A percentile compares a stretch with the other conserved stretches of the same genome.
phyloP scores from a whole-genome alignment of 2,113 vertebrate genomes.

The Atherinomorus stipes region DNA sequence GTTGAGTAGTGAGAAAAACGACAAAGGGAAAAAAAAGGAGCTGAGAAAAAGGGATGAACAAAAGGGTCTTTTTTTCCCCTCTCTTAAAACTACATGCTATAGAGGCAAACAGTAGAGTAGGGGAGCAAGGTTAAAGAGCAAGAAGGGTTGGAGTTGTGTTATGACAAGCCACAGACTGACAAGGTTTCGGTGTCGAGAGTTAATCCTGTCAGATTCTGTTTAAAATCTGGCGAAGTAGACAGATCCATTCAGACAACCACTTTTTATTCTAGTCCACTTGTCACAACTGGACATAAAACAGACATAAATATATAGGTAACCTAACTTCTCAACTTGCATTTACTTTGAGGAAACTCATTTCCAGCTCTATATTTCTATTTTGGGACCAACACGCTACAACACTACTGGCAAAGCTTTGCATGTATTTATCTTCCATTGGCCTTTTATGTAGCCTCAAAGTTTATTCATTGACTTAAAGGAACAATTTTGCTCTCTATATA shows the following conservation, averaged over 20 bases:
- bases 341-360: background rate
- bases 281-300: background rate
- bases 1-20: background rate
- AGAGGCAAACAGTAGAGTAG: conserved; percentile 27
- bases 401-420: background rate
- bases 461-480: no score
- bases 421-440: background rate
- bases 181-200: conserved; percentile 10
- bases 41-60: conserved; percentile 16
- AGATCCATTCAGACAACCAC: conserved; percentile 3
- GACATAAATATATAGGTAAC: background rate
- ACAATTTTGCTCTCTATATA: no score
- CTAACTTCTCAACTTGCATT: conserved; percentile 10
- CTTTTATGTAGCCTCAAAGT: no score
- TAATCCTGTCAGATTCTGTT: conserved; percentile 20
- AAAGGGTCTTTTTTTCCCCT: background rate
- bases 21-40: background rate
- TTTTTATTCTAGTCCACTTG: conserved; percentile 23
- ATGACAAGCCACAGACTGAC: conserved; percentile 27
- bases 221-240: conserved; percentile 11
- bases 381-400: no score
- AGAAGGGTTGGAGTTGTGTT: conserved; percentile 22
- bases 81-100: conserved; percentile 30
- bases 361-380: background rate
- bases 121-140: conserved; percentile 35